Percentiles rank a stretch among this genome's conserved stretches.
These are phyloP conservation scores for Salmo trutta DNA, from an alignment of 2,797 vertebrate genomes.

Conservation along the genomic window DNA sequence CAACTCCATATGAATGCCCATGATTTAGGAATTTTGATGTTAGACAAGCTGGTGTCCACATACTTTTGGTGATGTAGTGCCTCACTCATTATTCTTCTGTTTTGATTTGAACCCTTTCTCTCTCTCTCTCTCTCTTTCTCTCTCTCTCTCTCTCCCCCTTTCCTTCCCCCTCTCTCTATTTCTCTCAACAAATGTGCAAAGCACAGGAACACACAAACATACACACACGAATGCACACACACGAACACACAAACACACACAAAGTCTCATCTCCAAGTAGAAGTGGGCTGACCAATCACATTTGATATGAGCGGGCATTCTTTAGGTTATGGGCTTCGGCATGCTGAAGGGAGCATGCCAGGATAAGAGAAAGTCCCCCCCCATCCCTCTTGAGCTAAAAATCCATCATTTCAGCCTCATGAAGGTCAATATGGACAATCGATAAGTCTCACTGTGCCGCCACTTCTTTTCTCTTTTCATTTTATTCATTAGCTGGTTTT, in stretches of 20 bases:
- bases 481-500: neutral
- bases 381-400: slow-evolving; percentile 38
- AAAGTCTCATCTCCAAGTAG: neutral
- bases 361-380: slow-evolving; percentile 4
- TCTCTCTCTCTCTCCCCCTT: neutral
- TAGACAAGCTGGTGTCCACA: too few species aligned
- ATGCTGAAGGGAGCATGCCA: slow-evolving; percentile 19
- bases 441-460: slow-evolving; percentile 42
- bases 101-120: too few species aligned
- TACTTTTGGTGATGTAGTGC: too few species aligned
- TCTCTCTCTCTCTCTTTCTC: slow-evolving; percentile 23
- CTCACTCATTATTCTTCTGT: too few species aligned
- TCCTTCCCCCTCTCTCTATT: neutral
- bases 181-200: neutral
- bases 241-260: neutral
- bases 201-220: neutral
- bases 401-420: slow-evolving; percentile 47
- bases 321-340: neutral
- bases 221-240: neutral
- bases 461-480: slow-evolving; percentile 11
- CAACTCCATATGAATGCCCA: too few species aligned
- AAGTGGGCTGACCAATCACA: slow-evolving; percentile 20
- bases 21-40: too few species aligned
- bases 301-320: slow-evolving; percentile 12
- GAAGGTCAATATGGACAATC: slow-evolving; percentile 55